phyloP scores from a whole-genome alignment of 2,888 invertebrate species.

The Drosophila hamatofila region DNA sequence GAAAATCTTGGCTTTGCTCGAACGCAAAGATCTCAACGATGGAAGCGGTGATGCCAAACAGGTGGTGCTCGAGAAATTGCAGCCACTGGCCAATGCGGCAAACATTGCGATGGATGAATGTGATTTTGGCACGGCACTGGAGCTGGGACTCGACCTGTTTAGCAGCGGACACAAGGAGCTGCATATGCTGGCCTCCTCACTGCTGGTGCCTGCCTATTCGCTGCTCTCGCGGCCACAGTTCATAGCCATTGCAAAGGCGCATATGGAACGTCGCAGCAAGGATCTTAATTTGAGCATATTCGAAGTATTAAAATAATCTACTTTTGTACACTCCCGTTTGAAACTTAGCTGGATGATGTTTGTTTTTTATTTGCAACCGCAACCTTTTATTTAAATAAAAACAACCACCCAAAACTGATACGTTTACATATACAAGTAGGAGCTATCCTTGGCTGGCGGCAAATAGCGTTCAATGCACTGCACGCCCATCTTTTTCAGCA shows the following conservation, averaged over 20 bases:
- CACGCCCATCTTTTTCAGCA: conserved; percentile 73
- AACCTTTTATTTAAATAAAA: conserved; percentile 47
- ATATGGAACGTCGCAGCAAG: conserved; percentile 89
- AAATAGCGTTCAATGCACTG: conserved; percentile 72
- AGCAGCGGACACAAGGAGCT: conserved; percentile 90
- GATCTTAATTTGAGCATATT: conserved; percentile 86
- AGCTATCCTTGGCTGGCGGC: conserved; percentile 77
- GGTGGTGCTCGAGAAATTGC: conserved; percentile 89
- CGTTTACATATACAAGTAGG: conserved; percentile 80
- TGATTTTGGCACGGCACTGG: conserved; percentile 97
- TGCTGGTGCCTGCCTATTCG: conserved; percentile 91
- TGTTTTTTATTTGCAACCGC: conserved; percentile 24
- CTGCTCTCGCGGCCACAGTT: conserved; percentile 91
- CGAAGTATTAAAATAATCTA: conserved; percentile 56
- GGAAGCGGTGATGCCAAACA: conserved; percentile 86
- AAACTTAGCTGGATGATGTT: conserved; percentile 18
- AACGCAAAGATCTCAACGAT: conserved; percentile 84
- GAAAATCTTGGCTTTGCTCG: conserved; percentile 89
- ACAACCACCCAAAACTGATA: conserved; percentile 20
- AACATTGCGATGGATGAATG: conserved; percentile 94
- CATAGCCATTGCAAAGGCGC: conserved; percentile 90
- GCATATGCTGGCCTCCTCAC: conserved; percentile 88
- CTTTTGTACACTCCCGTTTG: neutral
- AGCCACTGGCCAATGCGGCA: conserved; percentile 92
- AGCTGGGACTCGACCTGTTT: conserved; percentile 94